Evolutionary conservation across 2,113 vertebrate genomes (phyloP).

Genomic region (Centropus unirufus): DNA sequence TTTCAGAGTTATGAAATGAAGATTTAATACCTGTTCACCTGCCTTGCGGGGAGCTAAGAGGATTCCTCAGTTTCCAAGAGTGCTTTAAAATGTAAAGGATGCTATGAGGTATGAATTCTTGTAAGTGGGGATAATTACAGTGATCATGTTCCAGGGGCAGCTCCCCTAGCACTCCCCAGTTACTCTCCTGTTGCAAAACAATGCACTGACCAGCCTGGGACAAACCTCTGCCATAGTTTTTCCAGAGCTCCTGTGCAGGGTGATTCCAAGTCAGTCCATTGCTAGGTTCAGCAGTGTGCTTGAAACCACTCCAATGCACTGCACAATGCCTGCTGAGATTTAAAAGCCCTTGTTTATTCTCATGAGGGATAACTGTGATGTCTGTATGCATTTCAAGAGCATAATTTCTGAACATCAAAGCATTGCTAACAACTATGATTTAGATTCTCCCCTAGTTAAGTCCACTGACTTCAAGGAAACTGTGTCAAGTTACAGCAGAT

Average conservation of each 20-base stretch:
- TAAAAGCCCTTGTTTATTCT: conserved; percentile 4
- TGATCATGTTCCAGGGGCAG: not conserved
- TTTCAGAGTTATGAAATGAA: not conserved
- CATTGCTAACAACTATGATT: not conserved
- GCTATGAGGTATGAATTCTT: not conserved
- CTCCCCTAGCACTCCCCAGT: not conserved
- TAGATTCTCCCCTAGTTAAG: not conserved
- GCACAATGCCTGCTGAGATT: not conserved
- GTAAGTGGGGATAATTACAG: not conserved
- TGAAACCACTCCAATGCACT: not conserved
- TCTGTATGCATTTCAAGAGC: not conserved
- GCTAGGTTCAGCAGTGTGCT: not conserved
- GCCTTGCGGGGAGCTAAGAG: not conserved
- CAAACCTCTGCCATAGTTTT: not conserved
- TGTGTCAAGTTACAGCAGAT: not conserved
- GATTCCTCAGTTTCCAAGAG: not conserved
- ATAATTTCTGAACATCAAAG: conserved; percentile 21
- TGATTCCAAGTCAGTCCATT: not conserved
- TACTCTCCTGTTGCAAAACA: not conserved
- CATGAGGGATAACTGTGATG: not conserved
- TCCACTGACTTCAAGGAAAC: not conserved
- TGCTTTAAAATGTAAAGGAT: not conserved
- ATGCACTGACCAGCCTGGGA: not conserved
- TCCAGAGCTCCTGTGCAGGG: not conserved
- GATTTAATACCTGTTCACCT: not conserved